Evolutionary conservation across 2,888 invertebrate genomes (phyloP), one percentile per base, ranked within the genome.

Genomic region (Pseudoips prasinana): DNA sequence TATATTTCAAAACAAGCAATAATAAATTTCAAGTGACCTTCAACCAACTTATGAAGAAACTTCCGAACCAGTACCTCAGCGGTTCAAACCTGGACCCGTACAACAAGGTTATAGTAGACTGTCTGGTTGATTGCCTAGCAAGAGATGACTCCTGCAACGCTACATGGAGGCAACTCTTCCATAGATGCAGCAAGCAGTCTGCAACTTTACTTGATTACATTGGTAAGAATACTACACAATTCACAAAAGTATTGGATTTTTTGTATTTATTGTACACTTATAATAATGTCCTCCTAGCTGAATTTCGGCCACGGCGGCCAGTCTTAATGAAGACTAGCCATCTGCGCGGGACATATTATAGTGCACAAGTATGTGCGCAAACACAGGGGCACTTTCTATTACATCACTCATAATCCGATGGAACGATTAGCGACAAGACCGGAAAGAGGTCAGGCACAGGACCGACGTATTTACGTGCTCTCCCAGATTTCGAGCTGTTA

Each of bases 141-240:
- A 79, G 81, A 29, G 94, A 95, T 49, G 89, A 90, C 42, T 90
- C 91, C 0, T 92, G 92, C 56, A 92, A 92, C 53, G 89, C 89
- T 26, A 88, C 90, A 0, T 95, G 94, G 95, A 89, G 90, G 56
- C 92, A 92, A 54, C 72, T 92, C 29, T 94, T 94, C 74, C 77
- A 90, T 17, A 93, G 92, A 62, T 90, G 94, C 60, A 85, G 92
- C 10, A 87, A 90, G 38, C 92, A 92, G 58, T 93, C 94, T 9
- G 92, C 92, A 22, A 83, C 92, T 10, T 73, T 95, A 27, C 81
- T 95, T 19, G 88, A 87, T 42, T 90, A 86, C 72, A 88, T 90
- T 54, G 84, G 90, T 91, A 67, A 77, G 77, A 72, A 32, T 10
- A 22, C 23, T 26, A n/a, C n/a, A n/a, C n/a, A n/a, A n/a, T n/a